phyloP scores from a whole-genome alignment of 2,797 vertebrate genomes.

The Decapterus maruadsi region DNA sequence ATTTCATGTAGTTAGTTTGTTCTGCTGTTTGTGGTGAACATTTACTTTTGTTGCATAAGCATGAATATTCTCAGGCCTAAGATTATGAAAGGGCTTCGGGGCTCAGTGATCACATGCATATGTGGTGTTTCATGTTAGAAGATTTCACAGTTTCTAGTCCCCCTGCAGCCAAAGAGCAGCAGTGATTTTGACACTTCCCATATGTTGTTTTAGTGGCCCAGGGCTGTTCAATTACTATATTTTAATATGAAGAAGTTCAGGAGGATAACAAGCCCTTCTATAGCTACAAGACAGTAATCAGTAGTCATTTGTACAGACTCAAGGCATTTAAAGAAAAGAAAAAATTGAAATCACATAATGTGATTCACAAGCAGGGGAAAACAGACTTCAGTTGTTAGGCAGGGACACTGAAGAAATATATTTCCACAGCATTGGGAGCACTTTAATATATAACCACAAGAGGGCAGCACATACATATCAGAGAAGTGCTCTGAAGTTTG shows the following conservation, averaged over 20 bases:
- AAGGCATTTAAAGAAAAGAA: background rate
- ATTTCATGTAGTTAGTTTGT: background rate
- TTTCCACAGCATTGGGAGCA: background rate
- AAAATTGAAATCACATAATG: background rate
- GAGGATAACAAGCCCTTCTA: constrained; percentile 2
- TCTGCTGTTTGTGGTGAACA: background rate
- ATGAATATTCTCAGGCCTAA: background rate
- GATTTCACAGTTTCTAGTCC: constrained; percentile 11
- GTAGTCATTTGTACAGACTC: background rate
- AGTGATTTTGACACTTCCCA: constrained; percentile 22
- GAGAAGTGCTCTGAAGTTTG: background rate
- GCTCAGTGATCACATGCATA: constrained; percentile 7
- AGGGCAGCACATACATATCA: constrained; percentile 66
- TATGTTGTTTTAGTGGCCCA: constrained; percentile 7
- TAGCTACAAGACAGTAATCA: background rate
- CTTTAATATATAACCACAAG: constrained; percentile 56
- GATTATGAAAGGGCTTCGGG: background rate
- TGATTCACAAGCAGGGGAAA: background rate
- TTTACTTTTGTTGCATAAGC: background rate
- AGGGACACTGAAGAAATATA: background rate
- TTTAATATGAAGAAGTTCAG: constrained; percentile 10
- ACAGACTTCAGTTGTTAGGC: background rate
- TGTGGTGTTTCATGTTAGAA: constrained; percentile 9
- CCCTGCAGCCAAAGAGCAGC: constrained; percentile 6
- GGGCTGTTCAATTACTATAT: constrained; percentile 19